These are phyloP conservation scores for Amiota minor DNA, from an alignment of 2,888 invertebrate species.

Conservation along the genomic window DNA sequence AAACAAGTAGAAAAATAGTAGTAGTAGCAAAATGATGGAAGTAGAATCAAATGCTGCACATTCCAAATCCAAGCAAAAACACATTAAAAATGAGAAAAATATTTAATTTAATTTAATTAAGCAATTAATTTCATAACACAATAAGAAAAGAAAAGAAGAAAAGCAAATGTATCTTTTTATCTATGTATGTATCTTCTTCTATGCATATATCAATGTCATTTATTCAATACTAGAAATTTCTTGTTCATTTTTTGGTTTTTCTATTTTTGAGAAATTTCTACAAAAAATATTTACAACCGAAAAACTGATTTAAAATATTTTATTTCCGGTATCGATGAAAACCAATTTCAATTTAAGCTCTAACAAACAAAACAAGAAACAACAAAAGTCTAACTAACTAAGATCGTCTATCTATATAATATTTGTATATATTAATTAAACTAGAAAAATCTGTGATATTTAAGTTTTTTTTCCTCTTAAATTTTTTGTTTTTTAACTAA, in stretches of 20 bases:
- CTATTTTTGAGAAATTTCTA: neutral
- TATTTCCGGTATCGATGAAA: neutral
- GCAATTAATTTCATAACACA: too few species aligned
- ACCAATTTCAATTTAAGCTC: conserved; percentile 9
- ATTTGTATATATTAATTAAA: conserved; percentile 32
- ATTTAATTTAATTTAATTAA: too few species aligned
- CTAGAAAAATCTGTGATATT: conserved; percentile 69
- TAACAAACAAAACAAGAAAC: neutral
- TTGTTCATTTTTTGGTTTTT: neutral
- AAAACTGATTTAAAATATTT: too few species aligned
- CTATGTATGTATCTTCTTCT: too few species aligned
- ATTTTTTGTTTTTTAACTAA: conserved; percentile 48
- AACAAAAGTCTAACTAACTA: conserved; percentile 1
- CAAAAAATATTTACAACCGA: neutral
- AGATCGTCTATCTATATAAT: conserved; percentile 32
- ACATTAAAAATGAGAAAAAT: too few species aligned
- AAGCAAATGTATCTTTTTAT: neutral
- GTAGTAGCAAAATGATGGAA: neutral
- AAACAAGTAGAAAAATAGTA: neutral
- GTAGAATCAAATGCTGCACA: neutral
- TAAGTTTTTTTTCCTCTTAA: conserved; percentile 63
- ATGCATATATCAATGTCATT: conserved; percentile 54
- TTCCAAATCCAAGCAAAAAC: neutral
- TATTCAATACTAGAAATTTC: conserved; percentile 45
- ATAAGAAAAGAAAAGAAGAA: too few species aligned